These are phyloP conservation scores for Cydia pomonella DNA, from an alignment of 1,140 invertebrate genomes.

Conservation along the genomic window DNA sequence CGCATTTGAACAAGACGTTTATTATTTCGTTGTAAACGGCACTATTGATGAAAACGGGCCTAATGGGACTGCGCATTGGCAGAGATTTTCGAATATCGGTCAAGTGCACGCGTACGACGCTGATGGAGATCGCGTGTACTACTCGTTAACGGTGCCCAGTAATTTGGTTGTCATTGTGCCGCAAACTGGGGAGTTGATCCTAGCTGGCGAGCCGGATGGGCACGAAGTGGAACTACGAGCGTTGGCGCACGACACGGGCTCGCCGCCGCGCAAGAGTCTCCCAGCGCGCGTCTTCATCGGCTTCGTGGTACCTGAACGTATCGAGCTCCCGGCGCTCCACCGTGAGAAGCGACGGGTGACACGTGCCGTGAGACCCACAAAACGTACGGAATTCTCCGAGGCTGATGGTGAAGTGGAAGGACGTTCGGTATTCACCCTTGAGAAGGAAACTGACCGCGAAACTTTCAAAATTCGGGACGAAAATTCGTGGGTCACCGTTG, in stretches of 20 bases:
- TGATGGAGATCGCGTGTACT: slow-evolving; percentile 93
- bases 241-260: slow-evolving; percentile 90
- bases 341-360: slow-evolving; percentile 91
- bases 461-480: slow-evolving; percentile 96
- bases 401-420: slow-evolving; percentile 94
- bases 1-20: slow-evolving; percentile 88
- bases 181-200: slow-evolving; percentile 93
- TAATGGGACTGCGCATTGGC: slow-evolving; percentile 83
- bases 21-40: slow-evolving; percentile 88
- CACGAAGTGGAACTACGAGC: slow-evolving; percentile 86
- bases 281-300: slow-evolving; percentile 89
- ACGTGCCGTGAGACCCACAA: slow-evolving; percentile 93
- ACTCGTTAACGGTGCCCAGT: slow-evolving; percentile 88
- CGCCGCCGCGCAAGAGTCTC: slow-evolving; percentile 85
- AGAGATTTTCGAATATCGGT: slow-evolving; percentile 89
- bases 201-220: slow-evolving; percentile 88
- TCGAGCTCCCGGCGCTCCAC: slow-evolving; percentile 83
- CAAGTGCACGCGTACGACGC: slow-evolving; percentile 91
- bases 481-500: slow-evolving; percentile 96
- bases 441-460: slow-evolving; percentile 95
- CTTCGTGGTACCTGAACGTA: slow-evolving; percentile 84
- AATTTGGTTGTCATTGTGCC: slow-evolving; percentile 93
- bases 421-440: slow-evolving; percentile 92
- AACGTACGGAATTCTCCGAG: slow-evolving; percentile 95
- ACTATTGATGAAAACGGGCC: slow-evolving; percentile 78